A percentile compares a stretch with the other conserved stretches of the same genome.
Evolutionary conservation across 2,888 invertebrate species (phyloP).

Genomic region (Heteromurus nitidus): DNA sequence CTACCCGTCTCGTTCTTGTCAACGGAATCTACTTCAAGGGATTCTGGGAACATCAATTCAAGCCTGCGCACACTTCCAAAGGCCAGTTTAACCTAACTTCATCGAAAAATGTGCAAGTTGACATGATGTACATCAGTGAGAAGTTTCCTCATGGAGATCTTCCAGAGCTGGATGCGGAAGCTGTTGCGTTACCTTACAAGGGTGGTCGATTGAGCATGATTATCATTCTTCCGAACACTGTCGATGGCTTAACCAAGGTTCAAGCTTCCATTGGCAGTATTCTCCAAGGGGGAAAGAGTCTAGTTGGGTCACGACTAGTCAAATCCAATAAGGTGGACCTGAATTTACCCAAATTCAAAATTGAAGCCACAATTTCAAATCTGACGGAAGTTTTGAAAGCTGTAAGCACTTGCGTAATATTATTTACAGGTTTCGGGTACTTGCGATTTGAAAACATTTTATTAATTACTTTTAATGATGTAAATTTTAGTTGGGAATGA

Average conservation of each 20-base stretch:
- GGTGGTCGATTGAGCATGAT: constrained; percentile 83
- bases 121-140: constrained; percentile 76
- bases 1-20: constrained; percentile 84
- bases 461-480: neutral
- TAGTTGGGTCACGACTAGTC: constrained; percentile 75
- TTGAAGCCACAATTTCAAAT: constrained; percentile 80
- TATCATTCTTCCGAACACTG: constrained; percentile 83
- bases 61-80: constrained; percentile 78
- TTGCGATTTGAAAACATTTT: constrained; percentile 71
- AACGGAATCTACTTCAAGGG: constrained; percentile 95
- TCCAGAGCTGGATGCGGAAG: constrained; percentile 73
- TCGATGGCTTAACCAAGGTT: constrained; percentile 80
- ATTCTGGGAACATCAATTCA: constrained; percentile 83
- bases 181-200: constrained; percentile 75
- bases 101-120: constrained; percentile 73
- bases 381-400: constrained; percentile 30
- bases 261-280: constrained; percentile 78
- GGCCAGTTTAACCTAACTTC: constrained; percentile 74
- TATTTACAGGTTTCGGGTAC: constrained; percentile 79
- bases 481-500: constrained; percentile 81
- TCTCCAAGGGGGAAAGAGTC: constrained; percentile 53
- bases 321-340: constrained; percentile 76
- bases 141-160: constrained; percentile 73
- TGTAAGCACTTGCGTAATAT: constrained; percentile 14
- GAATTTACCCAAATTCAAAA: constrained; percentile 80